Base-by-base conservation (phyloP, 2,797 vertebrate species). In the Phylloscopus collybita region DNA sequence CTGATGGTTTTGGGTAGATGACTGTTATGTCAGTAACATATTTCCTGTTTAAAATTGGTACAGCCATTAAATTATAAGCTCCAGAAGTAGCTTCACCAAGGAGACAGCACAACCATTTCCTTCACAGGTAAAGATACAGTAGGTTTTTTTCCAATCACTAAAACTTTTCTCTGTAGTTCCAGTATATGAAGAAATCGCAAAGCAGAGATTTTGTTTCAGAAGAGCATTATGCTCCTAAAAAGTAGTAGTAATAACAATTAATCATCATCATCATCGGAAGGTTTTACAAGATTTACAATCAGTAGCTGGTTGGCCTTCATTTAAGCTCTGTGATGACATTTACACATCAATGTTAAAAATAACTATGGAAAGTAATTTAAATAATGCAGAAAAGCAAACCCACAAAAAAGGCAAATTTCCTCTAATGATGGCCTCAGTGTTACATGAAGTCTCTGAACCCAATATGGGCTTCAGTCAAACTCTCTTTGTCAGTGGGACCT, bases 31-130 rank as follows among this genome's bases (percentile, higher is more conserved):
- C 69, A 90, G 13, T 36, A 50, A 80, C 42, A 72, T 0, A 4
- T 74, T 83, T 95, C 45, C 50, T 20, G 12, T 88, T 89, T 73
- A 89, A 94, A 89, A 92, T 53, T n/a, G n/a, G 20, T 59, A 49
- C n/a, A 78, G 11, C 4, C 30, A 51, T 66, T 79, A 61, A 88
- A 81, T 75, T 38, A 21, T 26, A 60, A 86, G 3, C 6, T 88
- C 36, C 30, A 81, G 45, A 85, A 90, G 13, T 60, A 93, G 34
- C 36, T 82, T 75, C 38, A 56, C 67, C 30, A 30, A 73, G 30
- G 61, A 93, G 65, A 85, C 42, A 87, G 47, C 44, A 62, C 29
- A 85, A 40, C 22, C 23, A 15, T 59, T 83, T 88, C 22, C 9
- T 91, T 75, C 47, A 91, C 17, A 78, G 42, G 26, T 78, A 59